Evolutionary conservation across 2,888 invertebrate genomes (phyloP).

Genomic region (Bombyx huttoni): DNA sequence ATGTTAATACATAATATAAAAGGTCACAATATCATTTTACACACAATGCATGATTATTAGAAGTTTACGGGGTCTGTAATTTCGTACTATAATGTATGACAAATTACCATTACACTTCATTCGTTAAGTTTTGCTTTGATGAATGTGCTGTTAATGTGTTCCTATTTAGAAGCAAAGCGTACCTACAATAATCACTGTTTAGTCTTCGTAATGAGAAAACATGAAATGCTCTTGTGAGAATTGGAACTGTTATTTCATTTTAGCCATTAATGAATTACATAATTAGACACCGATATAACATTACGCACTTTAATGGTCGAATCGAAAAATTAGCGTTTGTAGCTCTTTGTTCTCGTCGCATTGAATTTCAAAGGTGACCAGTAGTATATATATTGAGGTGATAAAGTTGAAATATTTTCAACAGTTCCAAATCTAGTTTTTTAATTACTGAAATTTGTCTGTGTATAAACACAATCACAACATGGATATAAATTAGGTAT

Average conservation of each 20-base stretch:
- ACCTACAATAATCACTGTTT: neutral
- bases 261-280: neutral
- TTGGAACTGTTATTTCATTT: neutral
- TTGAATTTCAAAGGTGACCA: no score
- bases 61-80: slow-evolving; percentile 1
- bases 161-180: neutral
- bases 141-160: neutral
- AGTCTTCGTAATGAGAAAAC: neutral
- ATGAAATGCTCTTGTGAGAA: neutral
- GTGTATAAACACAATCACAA: no score
- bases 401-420: no score
- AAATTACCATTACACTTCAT: neutral
- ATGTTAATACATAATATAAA: slow-evolving; percentile 48
- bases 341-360: neutral
- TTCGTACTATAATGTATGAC: neutral
- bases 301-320: neutral
- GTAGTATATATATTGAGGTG: no score
- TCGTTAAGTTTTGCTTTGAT: neutral
- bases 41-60: slow-evolving; percentile 3
- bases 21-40: slow-evolving; percentile 24
- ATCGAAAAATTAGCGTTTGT: neutral
- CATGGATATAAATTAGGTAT: no score
- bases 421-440: no score
- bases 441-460: no score
- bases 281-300: neutral